Conservation (phyloP, 2,113 vertebrate genomes). For the Gymnobelideus leadbeateri region DNA sequence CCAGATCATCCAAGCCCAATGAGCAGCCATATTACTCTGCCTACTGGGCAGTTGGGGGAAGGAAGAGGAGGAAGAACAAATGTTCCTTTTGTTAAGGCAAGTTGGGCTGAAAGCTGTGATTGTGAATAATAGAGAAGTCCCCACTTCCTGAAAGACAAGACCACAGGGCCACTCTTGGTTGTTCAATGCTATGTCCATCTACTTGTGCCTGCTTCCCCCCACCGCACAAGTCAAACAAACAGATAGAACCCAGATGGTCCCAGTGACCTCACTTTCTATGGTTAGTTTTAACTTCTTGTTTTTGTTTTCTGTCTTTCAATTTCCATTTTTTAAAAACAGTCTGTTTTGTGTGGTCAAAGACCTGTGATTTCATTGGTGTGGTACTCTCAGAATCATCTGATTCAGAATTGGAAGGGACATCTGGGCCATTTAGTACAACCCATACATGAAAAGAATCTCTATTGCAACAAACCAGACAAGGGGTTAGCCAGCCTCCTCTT, state of each 20-base stretch:
- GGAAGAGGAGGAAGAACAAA: neutral
- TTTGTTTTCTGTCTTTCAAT: neutral
- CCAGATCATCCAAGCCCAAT: neutral
- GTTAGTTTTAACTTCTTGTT: neutral
- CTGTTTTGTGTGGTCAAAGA: neutral
- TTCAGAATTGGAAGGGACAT: neutral
- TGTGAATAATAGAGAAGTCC: conserved; percentile 58
- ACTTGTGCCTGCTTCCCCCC: neutral
- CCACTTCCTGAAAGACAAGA: conserved; percentile 66
- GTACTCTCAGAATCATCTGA: neutral
- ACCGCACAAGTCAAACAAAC: neutral
- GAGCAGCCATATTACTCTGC: neutral
- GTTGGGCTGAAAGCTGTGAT: neutral
- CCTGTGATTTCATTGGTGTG: neutral
- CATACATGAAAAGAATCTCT: neutral
- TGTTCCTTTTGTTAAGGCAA: neutral
- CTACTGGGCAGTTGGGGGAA: neutral
- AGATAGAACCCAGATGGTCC: neutral
- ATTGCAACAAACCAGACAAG: neutral
- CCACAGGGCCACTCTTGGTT: neutral
- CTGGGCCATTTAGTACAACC: neutral
- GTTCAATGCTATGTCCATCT: neutral
- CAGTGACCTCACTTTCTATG: neutral
- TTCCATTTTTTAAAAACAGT: neutral
- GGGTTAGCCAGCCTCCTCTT: neutral